Percentiles rank a stretch among this genome's conserved stretches.
phyloP scores from a whole-genome alignment of 2,113 vertebrate genomes.

The Hyla sarda region DNA sequence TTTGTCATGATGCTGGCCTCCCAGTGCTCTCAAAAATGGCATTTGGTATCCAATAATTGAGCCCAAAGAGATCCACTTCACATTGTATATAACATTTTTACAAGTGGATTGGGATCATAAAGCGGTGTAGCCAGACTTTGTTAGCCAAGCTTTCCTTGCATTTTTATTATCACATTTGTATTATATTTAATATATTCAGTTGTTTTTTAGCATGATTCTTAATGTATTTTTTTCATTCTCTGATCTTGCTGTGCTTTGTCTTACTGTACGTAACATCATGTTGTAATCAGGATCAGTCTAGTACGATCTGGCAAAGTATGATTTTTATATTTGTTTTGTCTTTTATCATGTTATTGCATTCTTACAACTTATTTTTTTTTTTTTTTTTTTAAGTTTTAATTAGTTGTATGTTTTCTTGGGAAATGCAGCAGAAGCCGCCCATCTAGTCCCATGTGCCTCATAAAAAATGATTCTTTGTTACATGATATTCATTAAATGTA shows the following conservation, averaged over 20 bases:
- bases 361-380: background rate
- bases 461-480: slow-evolving; percentile 29
- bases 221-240: background rate
- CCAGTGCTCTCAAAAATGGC: slow-evolving; percentile 48
- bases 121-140: slow-evolving; percentile 33
- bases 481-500: slow-evolving; percentile 29
- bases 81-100: slow-evolving; percentile 54
- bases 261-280: background rate
- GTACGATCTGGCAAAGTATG: background rate
- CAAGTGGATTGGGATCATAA: slow-evolving; percentile 53
- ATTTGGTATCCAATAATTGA: slow-evolving; percentile 58
- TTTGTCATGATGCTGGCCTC: slow-evolving; percentile 47
- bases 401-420: slow-evolving; percentile 17
- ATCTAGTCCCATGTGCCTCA: background rate
- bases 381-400: slow-evolving; percentile 23
- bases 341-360: background rate
- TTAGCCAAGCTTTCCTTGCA: slow-evolving; percentile 29
- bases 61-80: slow-evolving; percentile 58
- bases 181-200: slow-evolving; percentile 23
- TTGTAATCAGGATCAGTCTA: background rate
- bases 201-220: slow-evolving; percentile 4
- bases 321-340: background rate
- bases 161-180: slow-evolving; percentile 47
- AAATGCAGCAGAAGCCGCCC: background rate
- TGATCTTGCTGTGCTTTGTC: background rate